Base-by-base conservation (phyloP, 1,140 invertebrate genomes). In the Drosophila parabipectinata region DNA sequence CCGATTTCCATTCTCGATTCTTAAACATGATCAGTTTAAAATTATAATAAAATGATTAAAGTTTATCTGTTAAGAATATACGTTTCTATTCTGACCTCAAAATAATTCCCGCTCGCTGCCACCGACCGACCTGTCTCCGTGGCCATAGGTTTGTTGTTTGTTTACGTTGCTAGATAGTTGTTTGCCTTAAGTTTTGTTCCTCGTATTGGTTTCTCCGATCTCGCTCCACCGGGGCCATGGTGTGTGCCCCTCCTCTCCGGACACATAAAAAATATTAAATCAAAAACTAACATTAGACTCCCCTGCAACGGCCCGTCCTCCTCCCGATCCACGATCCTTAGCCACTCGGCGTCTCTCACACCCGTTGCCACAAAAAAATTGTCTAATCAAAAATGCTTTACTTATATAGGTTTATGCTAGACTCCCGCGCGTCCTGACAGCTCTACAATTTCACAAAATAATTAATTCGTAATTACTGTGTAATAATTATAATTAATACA, bases 401-500 rank as follows among this genome's bases (percentile, higher is more conserved):
- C 72, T 71, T 72, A 74, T 64, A 74, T 53, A 12, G 4, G 9
- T 32, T 47, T 32, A 58, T 10, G 26, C 14, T 9, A 24, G 12
- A 18, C 7, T 15, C 34, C 15, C 52, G 15, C 41, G 9, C 21
- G 30, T 2, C 30, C 14, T 37, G 10, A 34, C 30, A 64, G 82
- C 58, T 77, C 84, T 79, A 83, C 79, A 79, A 52, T 60, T 85
- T 85, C 77, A 87, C 81, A 85, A 85, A 72, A 87, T 85, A 85
- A 84, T 85, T 81, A 85, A 79, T 83, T 62, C 45, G 79, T 82
- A 82, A 84, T 79, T 84, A 79, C 77, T 39, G 73, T 66, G 73
- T 74, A 60, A 60, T 34, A 34, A 47, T 67, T 60, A 64, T 55
- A 51, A 52, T 52, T 28, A 28, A 57, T 56, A 74, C 18, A 67